Base-by-base conservation (phyloP, 2,797 vertebrate species). In the Rallus crepitans region DNA sequence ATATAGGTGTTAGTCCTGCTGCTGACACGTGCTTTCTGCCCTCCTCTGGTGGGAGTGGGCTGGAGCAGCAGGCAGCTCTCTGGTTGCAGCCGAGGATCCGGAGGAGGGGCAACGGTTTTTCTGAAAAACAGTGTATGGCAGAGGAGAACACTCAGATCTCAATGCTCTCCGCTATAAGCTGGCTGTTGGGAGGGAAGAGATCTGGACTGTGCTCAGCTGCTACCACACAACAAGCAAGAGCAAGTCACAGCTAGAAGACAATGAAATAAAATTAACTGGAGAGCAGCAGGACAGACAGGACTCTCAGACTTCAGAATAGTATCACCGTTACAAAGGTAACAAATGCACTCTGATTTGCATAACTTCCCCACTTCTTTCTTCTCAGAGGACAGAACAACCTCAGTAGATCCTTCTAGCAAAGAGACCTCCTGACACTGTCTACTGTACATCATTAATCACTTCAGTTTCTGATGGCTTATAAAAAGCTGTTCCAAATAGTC, bases 31-130 rank as follows among this genome's bases (percentile, higher is more conserved):
- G 99, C 99, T 96, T 98, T 99, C 63, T 95, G 98, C 10, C 98
- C 98, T 2, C 99, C 99, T 94, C 99, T 98, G 7, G 97, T 98
- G 7, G 99, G 99, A 45, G 98, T 98, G 5, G 99, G 98, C 3
- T 97, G 98, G 64, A 99, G 98, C 87, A 99, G 98, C 53, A 99
- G 98, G 96, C 99, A 99, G 98, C 99, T 99, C 63, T 98, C 98
- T 9, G 99, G 99, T 9, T 99, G 98, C 71, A 99, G 98, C 2
- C 99, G 98, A 64, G 98, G 98, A 95, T 99, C 99, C 8, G 97
- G 98, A 39, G 98, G 98, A 55, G 97, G 97, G 30, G 95, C 37
- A 18, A 72, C 96, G 47, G 98, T 99, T 33, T 97, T 98, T 93
- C 99, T 99, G 94, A 72, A 96, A 95, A 83, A 63, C 18, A 80